Conservation (phyloP, 30 jellyfish, hydroid and myxozoan species). For the Chironex yamaguchii region DNA sequence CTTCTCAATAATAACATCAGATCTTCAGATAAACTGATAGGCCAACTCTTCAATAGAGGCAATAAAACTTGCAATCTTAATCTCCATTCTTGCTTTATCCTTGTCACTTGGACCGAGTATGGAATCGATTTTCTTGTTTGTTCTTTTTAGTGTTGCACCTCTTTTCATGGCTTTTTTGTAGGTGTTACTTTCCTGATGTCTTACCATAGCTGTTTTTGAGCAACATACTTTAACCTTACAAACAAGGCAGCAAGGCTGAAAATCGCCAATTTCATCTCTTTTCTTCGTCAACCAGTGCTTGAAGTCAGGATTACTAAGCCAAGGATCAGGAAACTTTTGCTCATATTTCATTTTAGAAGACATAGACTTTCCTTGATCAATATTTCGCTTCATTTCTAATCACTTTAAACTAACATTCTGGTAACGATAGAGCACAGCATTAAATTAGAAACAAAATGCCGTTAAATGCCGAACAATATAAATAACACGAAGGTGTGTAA, state of each 20-base stretch:
- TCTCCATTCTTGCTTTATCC: conserved; percentile 19
- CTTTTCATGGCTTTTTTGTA: conserved; percentile 29
- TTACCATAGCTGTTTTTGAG: conserved; percentile 52
- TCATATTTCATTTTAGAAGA: conserved; percentile 6
- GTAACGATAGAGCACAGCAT: no score
- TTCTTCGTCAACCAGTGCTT: conserved; percentile 12
- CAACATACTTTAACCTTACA: neutral
- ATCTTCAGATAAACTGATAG: conserved; percentile 24
- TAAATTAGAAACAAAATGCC: no score
- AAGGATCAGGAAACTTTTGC: conserved; percentile 32
- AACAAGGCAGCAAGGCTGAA: conserved; percentile 32
- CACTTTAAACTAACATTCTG: neutral
- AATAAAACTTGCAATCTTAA: conserved; percentile 55
- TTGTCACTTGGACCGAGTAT: no score
- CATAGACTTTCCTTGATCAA: neutral
- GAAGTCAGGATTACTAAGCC: conserved; percentile 12
- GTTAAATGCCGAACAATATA: no score
- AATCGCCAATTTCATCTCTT: neutral
- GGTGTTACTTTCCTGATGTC: conserved; percentile 29
- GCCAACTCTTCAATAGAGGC: conserved; percentile 28
- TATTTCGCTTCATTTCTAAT: conserved; percentile 4
- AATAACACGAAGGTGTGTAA: no score
- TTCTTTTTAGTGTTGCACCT: no score
- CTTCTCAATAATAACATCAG: no score
- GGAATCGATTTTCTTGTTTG: no score